Evolutionary conservation across 37 sponge, comb jelly and placozoan genomes (phyloP).

Genomic region (Chondrosia reniformis): DNA sequence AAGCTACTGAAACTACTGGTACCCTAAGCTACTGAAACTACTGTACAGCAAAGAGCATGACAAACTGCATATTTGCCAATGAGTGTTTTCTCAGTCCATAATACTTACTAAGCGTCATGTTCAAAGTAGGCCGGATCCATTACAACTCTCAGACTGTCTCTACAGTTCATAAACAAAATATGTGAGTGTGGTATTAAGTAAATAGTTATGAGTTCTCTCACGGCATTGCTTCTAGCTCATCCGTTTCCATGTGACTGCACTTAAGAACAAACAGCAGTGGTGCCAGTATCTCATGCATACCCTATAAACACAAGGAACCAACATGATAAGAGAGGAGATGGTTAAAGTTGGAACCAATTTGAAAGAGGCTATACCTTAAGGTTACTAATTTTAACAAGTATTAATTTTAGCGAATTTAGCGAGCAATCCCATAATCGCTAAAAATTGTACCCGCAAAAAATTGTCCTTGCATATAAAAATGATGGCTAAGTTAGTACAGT

Average conservation of each 20-base stretch:
- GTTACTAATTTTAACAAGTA: too few species aligned
- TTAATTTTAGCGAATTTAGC: too few species aligned
- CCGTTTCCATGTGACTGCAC: slow-evolving; percentile 45
- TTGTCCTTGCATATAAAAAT: too few species aligned
- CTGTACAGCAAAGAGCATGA: too few species aligned
- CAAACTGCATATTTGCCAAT: background rate
- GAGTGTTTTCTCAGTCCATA: too few species aligned
- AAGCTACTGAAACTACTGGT: too few species aligned
- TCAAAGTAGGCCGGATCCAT: slow-evolving; percentile 78
- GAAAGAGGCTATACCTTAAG: too few species aligned
- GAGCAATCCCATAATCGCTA: too few species aligned
- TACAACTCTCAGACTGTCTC: slow-evolving; percentile 61
- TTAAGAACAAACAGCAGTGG: slow-evolving; percentile 85
- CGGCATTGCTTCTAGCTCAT: slow-evolving; percentile 38
- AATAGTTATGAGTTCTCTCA: slow-evolving; percentile 5
- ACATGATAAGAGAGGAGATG: background rate
- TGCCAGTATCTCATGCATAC: slow-evolving; percentile 97
- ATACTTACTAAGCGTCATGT: slow-evolving; percentile 85
- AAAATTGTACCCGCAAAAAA: too few species aligned
- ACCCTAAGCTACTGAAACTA: too few species aligned
- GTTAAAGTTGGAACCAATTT: too few species aligned
- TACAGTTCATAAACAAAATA: background rate
- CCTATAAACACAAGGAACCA: slow-evolving; percentile 20
- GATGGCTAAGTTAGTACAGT: too few species aligned
- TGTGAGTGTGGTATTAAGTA: background rate